phyloP scores from a whole-genome alignment of 2,888 invertebrate genomes.

The Ceratothoa steindachneri region DNA sequence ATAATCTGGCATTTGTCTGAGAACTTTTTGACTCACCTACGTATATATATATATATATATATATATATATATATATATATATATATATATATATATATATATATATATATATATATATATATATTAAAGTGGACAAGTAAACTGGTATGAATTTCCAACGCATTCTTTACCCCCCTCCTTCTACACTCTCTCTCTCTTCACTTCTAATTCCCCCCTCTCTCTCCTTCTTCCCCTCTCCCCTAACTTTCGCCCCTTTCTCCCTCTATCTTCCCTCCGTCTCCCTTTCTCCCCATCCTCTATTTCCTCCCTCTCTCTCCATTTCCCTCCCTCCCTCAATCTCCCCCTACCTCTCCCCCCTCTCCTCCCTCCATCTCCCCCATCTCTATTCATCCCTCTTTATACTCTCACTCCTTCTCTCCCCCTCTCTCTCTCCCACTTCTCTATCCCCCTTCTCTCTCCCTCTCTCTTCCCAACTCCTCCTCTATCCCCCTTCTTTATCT shows the following conservation, averaged over 20 bases:
- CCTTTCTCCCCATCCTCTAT: not conserved
- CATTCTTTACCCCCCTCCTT: too few species aligned
- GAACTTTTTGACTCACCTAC: too few species aligned
- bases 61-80: too few species aligned
- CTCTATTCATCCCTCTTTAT: too few species aligned
- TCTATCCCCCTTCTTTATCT: not conserved
- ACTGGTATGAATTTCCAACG: too few species aligned
- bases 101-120: too few species aligned
- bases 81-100: too few species aligned
- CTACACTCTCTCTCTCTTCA: not conserved
- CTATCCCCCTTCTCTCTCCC: not conserved
- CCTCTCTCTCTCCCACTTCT: not conserved
- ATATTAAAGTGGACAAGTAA: too few species aligned
- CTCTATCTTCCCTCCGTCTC: not conserved
- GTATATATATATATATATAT: too few species aligned
- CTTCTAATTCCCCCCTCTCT: not conserved
- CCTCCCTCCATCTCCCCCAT: not conserved
- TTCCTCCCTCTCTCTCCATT: not conserved
- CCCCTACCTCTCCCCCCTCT: not conserved
- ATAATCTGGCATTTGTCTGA: too few species aligned
- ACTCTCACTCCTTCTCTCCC: too few species aligned
- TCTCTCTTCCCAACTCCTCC: not conserved
- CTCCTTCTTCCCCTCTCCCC: slow-evolving; percentile 6
- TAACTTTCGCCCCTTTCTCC: too few species aligned
- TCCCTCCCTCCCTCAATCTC: not conserved